Conservation (phyloP, 2,888 invertebrate genomes). For the Luperina nickerlii region DNA sequence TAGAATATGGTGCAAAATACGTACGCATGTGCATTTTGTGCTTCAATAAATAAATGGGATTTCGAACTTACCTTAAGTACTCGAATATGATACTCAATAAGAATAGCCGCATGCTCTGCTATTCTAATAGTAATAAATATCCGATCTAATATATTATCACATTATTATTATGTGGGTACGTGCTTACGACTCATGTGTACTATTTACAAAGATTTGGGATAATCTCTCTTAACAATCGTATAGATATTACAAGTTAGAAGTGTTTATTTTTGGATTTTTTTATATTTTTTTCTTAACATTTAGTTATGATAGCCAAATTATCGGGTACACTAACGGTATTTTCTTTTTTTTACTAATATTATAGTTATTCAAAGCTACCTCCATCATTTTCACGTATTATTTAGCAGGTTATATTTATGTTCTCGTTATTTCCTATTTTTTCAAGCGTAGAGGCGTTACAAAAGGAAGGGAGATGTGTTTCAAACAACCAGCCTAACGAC, state of each 20-base stretch:
- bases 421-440: not conserved
- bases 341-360: not conserved
- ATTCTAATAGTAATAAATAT: slow-evolving; percentile 14
- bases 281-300: not conserved
- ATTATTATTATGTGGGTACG: slow-evolving; percentile 60
- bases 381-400: slow-evolving; percentile 30
- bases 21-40: not conserved
- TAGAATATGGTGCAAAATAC: not conserved
- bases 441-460: slow-evolving; percentile 4
- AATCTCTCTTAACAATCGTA: not conserved
- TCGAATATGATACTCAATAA: slow-evolving; percentile 12
- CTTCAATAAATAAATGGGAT: not conserved
- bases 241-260: not conserved
- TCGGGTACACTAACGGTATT: not conserved
- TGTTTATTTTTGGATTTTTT: slow-evolving; percentile 39
- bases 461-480: slow-evolving; percentile 49
- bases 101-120: slow-evolving; percentile 19
- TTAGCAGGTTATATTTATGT: not conserved
- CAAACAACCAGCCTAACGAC: slow-evolving; percentile 33
- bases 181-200: slow-evolving; percentile 31
- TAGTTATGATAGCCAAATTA: slow-evolving; percentile 9
- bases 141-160: slow-evolving; percentile 60
- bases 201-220: slow-evolving; percentile 12
- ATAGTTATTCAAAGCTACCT: slow-evolving; percentile 2
- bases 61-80: slow-evolving; percentile 12